Conservation (phyloP, 2,797 vertebrate genomes). For the Psittacula echo region DNA sequence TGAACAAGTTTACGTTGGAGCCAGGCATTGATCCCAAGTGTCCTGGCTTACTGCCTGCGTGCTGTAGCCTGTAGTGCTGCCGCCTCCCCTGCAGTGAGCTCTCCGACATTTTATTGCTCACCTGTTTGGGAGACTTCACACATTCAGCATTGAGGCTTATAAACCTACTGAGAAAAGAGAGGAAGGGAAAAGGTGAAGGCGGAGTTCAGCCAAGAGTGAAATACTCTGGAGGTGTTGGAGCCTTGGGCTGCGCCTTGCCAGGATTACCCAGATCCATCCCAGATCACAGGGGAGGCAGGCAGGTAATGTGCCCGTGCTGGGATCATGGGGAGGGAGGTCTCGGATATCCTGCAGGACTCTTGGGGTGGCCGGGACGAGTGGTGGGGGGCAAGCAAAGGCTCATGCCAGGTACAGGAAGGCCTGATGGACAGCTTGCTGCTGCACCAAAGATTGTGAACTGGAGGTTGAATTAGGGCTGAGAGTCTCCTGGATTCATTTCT, state of each 20-base stretch:
- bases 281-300: neutral
- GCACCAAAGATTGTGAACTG: neutral
- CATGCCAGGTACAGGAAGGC: neutral
- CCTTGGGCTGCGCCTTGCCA: neutral
- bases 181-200: constrained; percentile 6
- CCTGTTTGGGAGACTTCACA: constrained; percentile 38
- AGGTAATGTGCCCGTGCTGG: neutral
- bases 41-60: neutral
- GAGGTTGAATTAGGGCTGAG: constrained; percentile 14
- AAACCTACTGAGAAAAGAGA: constrained; percentile 29
- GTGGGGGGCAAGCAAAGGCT: neutral
- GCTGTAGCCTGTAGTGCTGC: neutral
- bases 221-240: neutral
- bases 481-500: constrained; percentile 64
- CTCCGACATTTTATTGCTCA: neutral
- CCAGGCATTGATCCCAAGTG: neutral
- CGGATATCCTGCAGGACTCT: neutral
- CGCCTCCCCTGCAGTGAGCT: neutral
- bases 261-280: neutral
- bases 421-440: neutral
- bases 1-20: neutral
- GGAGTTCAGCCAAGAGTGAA: constrained; percentile 55
- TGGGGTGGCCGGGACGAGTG: too few relatives aligned
- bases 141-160: neutral
- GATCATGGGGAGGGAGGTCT: neutral